phyloP scores from a whole-genome alignment of 2,888 invertebrate genomes.

The Drosophila atripex region DNA sequence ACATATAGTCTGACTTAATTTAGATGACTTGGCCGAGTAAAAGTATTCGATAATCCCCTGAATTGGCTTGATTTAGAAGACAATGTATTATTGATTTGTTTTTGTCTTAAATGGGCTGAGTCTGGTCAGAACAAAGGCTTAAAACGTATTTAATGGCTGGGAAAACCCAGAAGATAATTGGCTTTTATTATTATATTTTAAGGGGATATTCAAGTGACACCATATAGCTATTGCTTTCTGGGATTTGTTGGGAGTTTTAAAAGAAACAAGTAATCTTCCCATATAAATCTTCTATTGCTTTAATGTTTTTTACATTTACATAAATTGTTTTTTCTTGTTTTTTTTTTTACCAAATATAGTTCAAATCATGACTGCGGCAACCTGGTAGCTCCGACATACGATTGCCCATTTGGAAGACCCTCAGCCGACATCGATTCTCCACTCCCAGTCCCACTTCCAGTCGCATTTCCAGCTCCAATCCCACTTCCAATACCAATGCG shows the following conservation, averaged over 20 bases:
- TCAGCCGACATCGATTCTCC: slow-evolving; percentile 31
- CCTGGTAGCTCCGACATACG: background rate
- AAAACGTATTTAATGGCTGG: background rate
- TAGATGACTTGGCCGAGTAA: slow-evolving; percentile 3
- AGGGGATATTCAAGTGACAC: too few species aligned
- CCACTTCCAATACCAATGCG: slow-evolving; percentile 43
- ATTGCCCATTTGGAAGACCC: slow-evolving; percentile 39
- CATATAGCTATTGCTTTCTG: too few species aligned
- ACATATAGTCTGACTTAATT: slow-evolving; percentile 25
- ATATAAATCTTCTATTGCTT: background rate
- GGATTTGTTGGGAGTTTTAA: too few species aligned
- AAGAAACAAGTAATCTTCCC: background rate
- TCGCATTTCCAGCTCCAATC: slow-evolving; percentile 28
- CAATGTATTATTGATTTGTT: background rate
- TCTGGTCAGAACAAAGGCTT: background rate
- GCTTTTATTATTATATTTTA: background rate
- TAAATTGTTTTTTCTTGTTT: background rate
- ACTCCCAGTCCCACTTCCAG: slow-evolving; percentile 37
- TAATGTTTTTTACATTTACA: background rate
- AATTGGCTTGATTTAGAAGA: background rate
- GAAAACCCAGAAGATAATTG: background rate
- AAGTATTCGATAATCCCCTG: slow-evolving; percentile 13
- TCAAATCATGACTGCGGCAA: slow-evolving; percentile 9
- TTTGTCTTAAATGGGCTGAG: background rate
- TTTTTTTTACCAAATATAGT: slow-evolving; percentile 19